Conservation (phyloP, 1,140 invertebrate species). For the Cydia fagiglandana region DNA sequence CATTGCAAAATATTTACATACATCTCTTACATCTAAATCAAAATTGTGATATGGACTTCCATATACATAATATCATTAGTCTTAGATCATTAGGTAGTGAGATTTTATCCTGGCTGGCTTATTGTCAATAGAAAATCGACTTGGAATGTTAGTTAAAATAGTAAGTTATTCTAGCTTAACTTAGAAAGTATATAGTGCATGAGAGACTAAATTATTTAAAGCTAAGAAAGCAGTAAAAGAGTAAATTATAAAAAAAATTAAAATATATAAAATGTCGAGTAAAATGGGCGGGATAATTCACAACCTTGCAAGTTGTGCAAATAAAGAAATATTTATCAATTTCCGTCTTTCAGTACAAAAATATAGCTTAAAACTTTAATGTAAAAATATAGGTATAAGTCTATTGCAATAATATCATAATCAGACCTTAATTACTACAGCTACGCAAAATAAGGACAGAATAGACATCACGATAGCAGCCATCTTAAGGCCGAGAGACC, state of each 20-base stretch:
- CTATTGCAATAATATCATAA: constrained; percentile 29
- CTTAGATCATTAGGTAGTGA: background rate
- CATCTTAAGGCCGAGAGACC: constrained; percentile 38
- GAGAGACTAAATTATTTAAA: background rate
- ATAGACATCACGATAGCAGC: constrained; percentile 31
- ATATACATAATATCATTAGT: background rate
- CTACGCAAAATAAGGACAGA: constrained; percentile 6
- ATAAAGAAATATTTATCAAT: background rate
- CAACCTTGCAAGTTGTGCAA: constrained; percentile 8
- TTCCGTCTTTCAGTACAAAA: background rate
- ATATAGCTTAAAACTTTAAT: constrained; percentile 14
- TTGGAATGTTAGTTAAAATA: constrained; percentile 7
- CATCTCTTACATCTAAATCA: constrained; percentile 46
- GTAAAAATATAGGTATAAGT: constrained; percentile 12
- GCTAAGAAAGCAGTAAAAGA: background rate
- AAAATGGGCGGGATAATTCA: constrained; percentile 20
- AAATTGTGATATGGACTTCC: constrained; percentile 49
- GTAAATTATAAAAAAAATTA: background rate
- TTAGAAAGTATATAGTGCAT: constrained; percentile 5
- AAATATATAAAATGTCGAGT: constrained; percentile 3
- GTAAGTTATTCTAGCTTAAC: background rate
- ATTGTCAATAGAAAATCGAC: constrained; percentile 28
- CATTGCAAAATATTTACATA: constrained; percentile 37
- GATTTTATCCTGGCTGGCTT: background rate
- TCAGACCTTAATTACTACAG: constrained; percentile 20